A percentile compares a stretch with the other conserved stretches of the same genome.
Evolutionary conservation across 2,888 invertebrate genomes (phyloP).

Genomic region (Amphimallon solstitiale): DNA sequence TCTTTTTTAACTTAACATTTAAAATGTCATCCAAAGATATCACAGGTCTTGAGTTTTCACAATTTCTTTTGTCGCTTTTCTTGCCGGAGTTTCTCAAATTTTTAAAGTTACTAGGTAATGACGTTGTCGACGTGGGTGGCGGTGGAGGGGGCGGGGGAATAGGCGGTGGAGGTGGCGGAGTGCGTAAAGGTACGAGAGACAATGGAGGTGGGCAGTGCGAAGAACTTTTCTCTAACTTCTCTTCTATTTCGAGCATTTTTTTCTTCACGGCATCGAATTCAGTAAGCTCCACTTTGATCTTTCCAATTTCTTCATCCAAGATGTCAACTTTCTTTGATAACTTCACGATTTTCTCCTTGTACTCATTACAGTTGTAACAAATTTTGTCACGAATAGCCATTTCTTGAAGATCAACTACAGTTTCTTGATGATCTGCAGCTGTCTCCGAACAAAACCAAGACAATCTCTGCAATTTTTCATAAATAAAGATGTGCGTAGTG

Average conservation of each 20-base stretch:
- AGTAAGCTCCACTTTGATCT: conserved; percentile 31
- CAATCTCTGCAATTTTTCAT: conserved; percentile 36
- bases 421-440: not conserved
- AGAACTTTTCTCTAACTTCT: conserved; percentile 23
- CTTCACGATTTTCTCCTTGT: conserved; percentile 24
- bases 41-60: conserved; percentile 53
- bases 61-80: conserved; percentile 43
- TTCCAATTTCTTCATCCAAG: conserved; percentile 34
- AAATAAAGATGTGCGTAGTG: not conserved
- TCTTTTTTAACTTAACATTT: conserved; percentile 59
- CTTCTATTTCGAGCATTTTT: conserved; percentile 46
- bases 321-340: conserved; percentile 9
- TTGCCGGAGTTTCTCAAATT: conserved; percentile 36
- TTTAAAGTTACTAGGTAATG: conserved; percentile 16
- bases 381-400: not conserved
- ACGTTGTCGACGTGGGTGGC: conserved; percentile 47
- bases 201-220: not conserved
- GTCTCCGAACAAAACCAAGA: conserved; percentile 20
- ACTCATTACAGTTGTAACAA: conserved; percentile 43
- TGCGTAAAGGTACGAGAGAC: not conserved
- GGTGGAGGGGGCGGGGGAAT: conserved; percentile 53
- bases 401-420: not conserved
- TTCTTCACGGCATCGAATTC: conserved; percentile 46
- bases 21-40: conserved; percentile 61
- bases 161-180: conserved; percentile 46